Conservation (phyloP, 2,797 vertebrate species). For the Squalus acanthias region DNA sequence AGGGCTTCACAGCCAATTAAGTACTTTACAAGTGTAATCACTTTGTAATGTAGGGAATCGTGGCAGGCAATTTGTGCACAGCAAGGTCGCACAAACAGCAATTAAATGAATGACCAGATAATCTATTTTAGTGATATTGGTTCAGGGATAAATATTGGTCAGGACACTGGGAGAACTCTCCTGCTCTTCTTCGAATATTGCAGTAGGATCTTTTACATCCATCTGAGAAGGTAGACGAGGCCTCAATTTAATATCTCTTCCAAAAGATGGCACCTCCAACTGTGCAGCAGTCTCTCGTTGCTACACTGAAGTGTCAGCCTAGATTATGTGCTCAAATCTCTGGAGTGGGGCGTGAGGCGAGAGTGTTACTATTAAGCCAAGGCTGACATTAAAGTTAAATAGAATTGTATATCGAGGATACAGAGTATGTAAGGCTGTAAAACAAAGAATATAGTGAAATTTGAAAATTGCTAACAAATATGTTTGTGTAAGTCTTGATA, state of each 20-base stretch:
- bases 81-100: neutral
- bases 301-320: neutral
- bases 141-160: neutral
- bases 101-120: neutral
- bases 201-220: neutral
- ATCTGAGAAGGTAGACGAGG: neutral
- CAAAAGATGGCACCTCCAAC: neutral
- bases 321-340: neutral
- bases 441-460: neutral
- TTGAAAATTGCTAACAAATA: neutral
- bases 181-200: neutral
- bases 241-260: neutral
- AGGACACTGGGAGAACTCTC: neutral
- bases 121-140: neutral
- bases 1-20: neutral
- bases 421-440: neutral
- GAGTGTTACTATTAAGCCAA: neutral
- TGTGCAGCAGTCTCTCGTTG: neutral
- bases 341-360: neutral
- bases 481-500: neutral
- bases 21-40: neutral
- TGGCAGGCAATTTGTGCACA: neutral
- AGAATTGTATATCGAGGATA: neutral
- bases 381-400: neutral
- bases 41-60: neutral